Percentiles rank a stretch among this genome's conserved stretches.
Evolutionary conservation across 2,113 vertebrate species (phyloP).

Genomic region (Balaeniceps rex): DNA sequence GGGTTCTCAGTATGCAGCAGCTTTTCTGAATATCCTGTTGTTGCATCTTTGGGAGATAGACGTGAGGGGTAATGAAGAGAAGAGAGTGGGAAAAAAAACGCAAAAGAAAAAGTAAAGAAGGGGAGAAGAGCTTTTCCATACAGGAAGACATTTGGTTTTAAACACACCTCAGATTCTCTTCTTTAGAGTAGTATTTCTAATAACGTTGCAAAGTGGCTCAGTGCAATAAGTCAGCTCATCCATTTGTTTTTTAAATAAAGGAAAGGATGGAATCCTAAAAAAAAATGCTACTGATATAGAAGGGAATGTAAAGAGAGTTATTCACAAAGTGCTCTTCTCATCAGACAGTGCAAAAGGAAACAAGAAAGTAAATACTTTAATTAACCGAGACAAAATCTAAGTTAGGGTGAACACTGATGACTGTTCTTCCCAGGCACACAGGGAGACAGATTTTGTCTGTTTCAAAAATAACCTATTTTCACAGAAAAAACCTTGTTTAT

Average conservation of each 20-base stretch:
- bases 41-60: neutral
- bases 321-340: neutral
- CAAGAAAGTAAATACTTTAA: neutral
- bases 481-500: neutral
- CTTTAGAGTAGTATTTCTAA: neutral
- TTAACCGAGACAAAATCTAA: neutral
- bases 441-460: neutral
- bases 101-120: neutral
- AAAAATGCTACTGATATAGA: neutral
- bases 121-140: neutral
- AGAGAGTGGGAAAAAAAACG: neutral
- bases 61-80: neutral
- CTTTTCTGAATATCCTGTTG: neutral
- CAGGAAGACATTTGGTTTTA: neutral
- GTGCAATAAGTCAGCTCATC: neutral
- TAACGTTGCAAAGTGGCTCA: neutral
- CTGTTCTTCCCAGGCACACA: neutral
- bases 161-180: neutral
- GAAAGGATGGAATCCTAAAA: neutral
- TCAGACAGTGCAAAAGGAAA: neutral
- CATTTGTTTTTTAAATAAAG: neutral
- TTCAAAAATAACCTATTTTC: conserved; percentile 25
- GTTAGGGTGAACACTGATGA: neutral
- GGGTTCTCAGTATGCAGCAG: neutral
- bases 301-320: neutral